Base-by-base conservation (phyloP, 92 coral and sea anemone genomes). In the Pocillopora meandrina region DNA sequence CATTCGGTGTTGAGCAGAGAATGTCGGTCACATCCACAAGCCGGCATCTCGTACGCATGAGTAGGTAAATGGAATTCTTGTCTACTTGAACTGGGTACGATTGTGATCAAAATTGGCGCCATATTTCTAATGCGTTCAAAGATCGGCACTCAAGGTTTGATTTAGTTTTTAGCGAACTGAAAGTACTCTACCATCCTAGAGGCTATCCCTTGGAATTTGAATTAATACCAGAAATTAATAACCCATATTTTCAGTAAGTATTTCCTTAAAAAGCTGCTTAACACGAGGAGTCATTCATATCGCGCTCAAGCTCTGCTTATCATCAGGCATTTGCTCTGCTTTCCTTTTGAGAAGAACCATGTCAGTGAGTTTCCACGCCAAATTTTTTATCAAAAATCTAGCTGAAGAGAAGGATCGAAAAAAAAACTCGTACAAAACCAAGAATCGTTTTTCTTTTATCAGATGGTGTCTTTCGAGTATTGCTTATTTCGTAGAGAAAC, bases 21-120 rank as follows among this genome's bases (percentile, higher is more conserved):
- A 74, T 77, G 64, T 66, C 56, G 42, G 49, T 35, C 74, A 79
- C 61, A 87, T 74, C 77, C 74, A 55, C 52, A 88, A 88, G 83
- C 78, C 70, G 55, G 74, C 19, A 34, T 69, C 14, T 26, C 42
- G 31, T 9, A 60, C 78, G 82, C 76, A 86, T 67, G 71, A 83
- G 63, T 26, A 31, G 61, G 62, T 7, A 64, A 73, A 7, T 61
- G 63, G 80, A 79, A 83, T 73, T 73, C 86, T 72, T 56, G 55
- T 60, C 72, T 78, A 61, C 86, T 83, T 83, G 72, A 74, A 82
- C 52, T 7, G 52, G 18, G 18, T 19, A 34, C 47, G 85, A 82
- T 71, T 71, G 71, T 17, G 77, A 82, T 82, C 86, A 49, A 17
- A 74, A 47, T 65, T 83, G 86, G 86, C 86, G 86, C 86, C 86